Evolutionary conservation across 2,797 vertebrate species (phyloP).

Genomic region (Tenualosa ilisha): DNA sequence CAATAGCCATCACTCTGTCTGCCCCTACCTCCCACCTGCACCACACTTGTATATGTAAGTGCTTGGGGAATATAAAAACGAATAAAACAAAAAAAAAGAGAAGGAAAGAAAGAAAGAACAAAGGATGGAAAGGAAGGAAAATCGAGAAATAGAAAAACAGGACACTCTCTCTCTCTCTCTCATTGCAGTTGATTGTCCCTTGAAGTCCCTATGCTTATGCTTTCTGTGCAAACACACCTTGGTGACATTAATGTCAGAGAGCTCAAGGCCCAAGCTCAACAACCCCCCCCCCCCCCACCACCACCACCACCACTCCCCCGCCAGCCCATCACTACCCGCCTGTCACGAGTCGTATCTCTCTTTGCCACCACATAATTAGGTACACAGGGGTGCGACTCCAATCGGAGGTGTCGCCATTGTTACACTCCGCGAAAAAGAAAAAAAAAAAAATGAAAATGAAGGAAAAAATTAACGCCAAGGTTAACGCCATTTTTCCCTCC

Average conservation of each 20-base stretch:
- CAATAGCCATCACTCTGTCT: constrained; percentile 48
- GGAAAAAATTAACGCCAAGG: constrained; percentile 85
- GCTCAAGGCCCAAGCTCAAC: not conserved
- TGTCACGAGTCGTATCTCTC: constrained; percentile 85
- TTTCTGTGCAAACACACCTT: not conserved
- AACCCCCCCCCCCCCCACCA: not conserved
- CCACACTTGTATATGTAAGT: not conserved
- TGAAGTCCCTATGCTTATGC: constrained; percentile 31
- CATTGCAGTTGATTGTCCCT: not conserved
- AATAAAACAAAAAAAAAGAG: not conserved
- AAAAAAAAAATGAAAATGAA: constrained; percentile 80
- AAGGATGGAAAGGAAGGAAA: constrained; percentile 9
- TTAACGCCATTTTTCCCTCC: constrained; percentile 97
- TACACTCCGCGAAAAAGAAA: constrained; percentile 94
- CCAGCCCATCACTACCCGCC: constrained; percentile 49
- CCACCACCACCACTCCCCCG: not conserved
- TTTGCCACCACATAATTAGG: constrained; percentile 85
- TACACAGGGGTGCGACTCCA: constrained; percentile 95
- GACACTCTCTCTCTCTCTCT: not conserved
- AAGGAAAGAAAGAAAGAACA: constrained; percentile 29
- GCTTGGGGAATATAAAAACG: not conserved
- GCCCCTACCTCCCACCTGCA: constrained; percentile 34
- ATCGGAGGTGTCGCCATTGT: constrained; percentile 95
- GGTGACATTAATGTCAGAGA: not conserved
- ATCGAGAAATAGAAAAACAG: constrained; percentile 23